Evolutionary conservation across 2,113 vertebrate genomes (phyloP).

Genomic region (Larimichthys crocea): DNA sequence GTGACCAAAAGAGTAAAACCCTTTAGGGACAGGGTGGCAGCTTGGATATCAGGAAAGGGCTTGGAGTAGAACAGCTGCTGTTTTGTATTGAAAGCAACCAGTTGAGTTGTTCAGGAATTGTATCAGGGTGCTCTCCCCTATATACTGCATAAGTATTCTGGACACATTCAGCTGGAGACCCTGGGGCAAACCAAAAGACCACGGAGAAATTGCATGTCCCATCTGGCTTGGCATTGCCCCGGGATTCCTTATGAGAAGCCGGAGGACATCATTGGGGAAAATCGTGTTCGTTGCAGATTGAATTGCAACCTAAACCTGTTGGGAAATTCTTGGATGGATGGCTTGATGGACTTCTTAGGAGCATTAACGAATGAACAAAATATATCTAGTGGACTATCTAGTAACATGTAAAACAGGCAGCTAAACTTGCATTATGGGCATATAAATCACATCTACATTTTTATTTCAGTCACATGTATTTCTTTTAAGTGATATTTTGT

Average conservation of each 20-base stretch:
- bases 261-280: not conserved
- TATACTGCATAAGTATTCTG: constrained; percentile 30
- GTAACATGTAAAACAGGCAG: not conserved
- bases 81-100: not conserved
- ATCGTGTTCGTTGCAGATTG: constrained; percentile 1
- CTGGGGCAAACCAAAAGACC: constrained; percentile 28
- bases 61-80: constrained; percentile 12
- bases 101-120: constrained; percentile 30
- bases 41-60: constrained; percentile 14
- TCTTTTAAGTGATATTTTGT: not conserved
- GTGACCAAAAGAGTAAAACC: not conserved
- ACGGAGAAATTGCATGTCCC: constrained; percentile 31
- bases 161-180: constrained; percentile 43
- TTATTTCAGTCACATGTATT: not conserved
- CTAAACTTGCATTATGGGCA: not conserved
- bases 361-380: constrained; percentile 4
- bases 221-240: constrained; percentile 28
- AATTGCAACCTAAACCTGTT: not conserved
- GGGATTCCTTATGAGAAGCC: constrained; percentile 25
- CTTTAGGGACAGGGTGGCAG: constrained; percentile 2
- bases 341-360: not conserved
- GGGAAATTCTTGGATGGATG: constrained; percentile 7
- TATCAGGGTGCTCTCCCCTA: constrained; percentile 2
- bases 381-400: not conserved
- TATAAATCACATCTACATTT: not conserved